Evolutionary conservation across 2,797 vertebrate genomes (phyloP), one percentile per base, ranked within the genome.

Genomic region (Varecia variegata): DNA sequence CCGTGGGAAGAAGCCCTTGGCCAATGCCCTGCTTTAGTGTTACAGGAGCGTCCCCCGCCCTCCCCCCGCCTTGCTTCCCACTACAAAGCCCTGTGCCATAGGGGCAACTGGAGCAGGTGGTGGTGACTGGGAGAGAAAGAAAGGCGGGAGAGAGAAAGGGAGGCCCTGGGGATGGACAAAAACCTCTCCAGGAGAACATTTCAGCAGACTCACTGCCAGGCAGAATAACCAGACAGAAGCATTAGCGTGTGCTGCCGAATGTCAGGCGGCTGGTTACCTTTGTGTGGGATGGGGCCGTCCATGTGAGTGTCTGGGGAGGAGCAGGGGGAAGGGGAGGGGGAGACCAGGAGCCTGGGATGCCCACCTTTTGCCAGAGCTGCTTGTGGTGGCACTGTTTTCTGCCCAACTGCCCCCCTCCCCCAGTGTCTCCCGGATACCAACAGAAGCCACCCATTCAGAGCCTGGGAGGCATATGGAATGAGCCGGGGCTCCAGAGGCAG

Each of bases 51-150:
- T 58, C n/a, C 79, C 60, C 77, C 0, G 0, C 80, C 43, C 65
- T 10, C 74, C 38, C 12, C 20, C 40, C 0, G 7, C 68, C 88
- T 93, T 80, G 89, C 67, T 90, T 96, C 52, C 43, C 67, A 96
- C 93, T 90, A 94, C 92, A 93, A 96, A 97, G 95, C 95, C 47
- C 84, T 0, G 1, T 93, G 96, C 88, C 85, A 92, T 71, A 81
- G 92, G 93, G 93, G 95, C 81, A 96, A 92, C 47, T 21, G 35
- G 93, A 97, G 96, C 95, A 96, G 95, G 96, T 94, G 74, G 86
- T 77, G 60, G 88, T 82, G 84, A 86, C 84, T 90, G 38, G 70
- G 71, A 94, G 76, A 93, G 67, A 97, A 96, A 96, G 90, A 83
- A 94, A 95, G 88, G 73, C 4, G 0, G 58, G 35, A 92, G 47